These are phyloP conservation scores for Steinernema khuongi DNA, from an alignment of 1,140 invertebrate genomes.

Conservation along the genomic window DNA sequence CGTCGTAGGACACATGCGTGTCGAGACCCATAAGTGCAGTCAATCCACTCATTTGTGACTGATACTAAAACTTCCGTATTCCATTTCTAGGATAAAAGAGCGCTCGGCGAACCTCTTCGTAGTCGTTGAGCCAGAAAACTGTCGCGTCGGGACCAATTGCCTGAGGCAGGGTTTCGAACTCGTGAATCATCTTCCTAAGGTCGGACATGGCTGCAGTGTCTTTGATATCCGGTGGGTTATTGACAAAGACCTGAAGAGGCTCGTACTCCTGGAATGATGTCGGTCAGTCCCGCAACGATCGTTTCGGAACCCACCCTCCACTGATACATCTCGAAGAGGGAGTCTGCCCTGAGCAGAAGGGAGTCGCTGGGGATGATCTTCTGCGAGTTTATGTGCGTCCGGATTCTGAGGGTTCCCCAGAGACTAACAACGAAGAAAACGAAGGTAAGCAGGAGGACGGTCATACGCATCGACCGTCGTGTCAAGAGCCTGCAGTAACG, in stretches of 20 bases:
- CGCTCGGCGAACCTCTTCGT: constrained; percentile 69
- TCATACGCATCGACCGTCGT: background rate
- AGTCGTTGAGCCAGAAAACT: constrained; percentile 80
- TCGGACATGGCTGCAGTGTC: constrained; percentile 71
- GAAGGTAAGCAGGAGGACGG: constrained; percentile 1
- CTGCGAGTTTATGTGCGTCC: constrained; percentile 20
- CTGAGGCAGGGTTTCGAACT: constrained; percentile 73
- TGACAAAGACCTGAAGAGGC: constrained; percentile 70
- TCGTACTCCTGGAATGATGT: constrained; percentile 26
- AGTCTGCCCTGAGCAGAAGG: background rate
- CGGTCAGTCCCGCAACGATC: background rate
- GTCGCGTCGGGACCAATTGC: constrained; percentile 71
- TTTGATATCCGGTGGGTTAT: constrained; percentile 76
- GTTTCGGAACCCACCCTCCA: constrained; percentile 25
- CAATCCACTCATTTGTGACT: background rate
- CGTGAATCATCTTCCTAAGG: constrained; percentile 72
- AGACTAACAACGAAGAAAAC: constrained; percentile 27
- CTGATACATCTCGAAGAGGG: constrained; percentile 18
- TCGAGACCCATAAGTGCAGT: constrained; percentile 17
- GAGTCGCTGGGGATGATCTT: constrained; percentile 20
- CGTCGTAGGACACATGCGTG: constrained; percentile 13
- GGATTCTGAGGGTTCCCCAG: background rate
- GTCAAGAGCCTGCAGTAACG: constrained; percentile 22
- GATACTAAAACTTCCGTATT: background rate
- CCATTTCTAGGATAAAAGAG: constrained; percentile 54